Percentiles rank a stretch among this genome's conserved stretches.
phyloP scores from a whole-genome alignment of 2,113 vertebrate species.

The Lophochroa leadbeateri region DNA sequence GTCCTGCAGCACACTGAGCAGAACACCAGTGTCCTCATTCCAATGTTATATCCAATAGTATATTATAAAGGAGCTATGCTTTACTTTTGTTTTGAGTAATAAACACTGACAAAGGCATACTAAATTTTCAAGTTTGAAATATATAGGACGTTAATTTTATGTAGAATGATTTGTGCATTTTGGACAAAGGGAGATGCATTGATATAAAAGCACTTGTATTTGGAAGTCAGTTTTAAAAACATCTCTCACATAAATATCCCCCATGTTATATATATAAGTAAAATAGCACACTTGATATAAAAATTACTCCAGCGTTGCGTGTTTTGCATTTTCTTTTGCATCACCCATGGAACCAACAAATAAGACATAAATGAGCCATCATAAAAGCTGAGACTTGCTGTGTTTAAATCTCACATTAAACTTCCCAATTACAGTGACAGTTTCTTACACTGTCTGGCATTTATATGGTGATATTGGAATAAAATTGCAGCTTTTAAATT shows the following conservation, averaged over 20 bases:
- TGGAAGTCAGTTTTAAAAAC: not conserved
- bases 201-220: not conserved
- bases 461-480: conserved; percentile 14
- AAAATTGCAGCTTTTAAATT: not conserved
- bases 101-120: not conserved
- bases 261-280: not conserved
- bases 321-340: not conserved
- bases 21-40: too few relatives aligned
- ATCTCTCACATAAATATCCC: not conserved
- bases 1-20: too few relatives aligned
- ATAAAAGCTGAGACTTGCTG: not conserved
- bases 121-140: not conserved
- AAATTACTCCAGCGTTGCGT: not conserved
- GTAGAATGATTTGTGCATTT: not conserved
- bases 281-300: not conserved
- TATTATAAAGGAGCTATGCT: not conserved
- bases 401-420: not conserved
- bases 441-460: conserved; percentile 5
- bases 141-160: not conserved
- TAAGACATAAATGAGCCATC: not conserved
- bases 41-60: not conserved
- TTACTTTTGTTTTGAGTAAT: not conserved
- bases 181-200: not conserved
- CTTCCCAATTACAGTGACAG: not conserved
- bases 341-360: not conserved